Conservation (phyloP, 2,888 invertebrate species). For the Lottia scabra region DNA sequence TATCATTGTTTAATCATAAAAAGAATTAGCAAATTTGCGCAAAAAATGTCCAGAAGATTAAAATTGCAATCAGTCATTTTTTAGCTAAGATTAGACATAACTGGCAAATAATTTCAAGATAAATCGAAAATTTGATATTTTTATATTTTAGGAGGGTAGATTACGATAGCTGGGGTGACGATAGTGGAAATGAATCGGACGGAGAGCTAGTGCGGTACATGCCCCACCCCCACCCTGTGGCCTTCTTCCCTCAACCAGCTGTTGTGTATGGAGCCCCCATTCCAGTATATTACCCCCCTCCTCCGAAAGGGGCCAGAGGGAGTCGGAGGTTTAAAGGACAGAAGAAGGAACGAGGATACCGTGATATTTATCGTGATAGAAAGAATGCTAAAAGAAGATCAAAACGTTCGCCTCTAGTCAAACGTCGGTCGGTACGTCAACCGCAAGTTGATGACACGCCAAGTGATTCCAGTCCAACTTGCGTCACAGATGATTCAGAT, state of each 20-base stretch:
- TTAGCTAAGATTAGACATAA: too few species aligned
- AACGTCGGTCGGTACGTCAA: background rate
- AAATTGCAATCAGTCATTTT: too few species aligned
- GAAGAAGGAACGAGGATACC: conserved; percentile 4
- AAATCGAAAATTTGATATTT: too few species aligned
- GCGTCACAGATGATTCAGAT: background rate
- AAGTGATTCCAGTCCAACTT: background rate
- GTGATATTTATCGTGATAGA: conserved; percentile 3
- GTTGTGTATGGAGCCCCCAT: conserved; percentile 54
- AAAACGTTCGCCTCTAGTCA: background rate
- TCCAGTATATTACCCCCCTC: conserved; percentile 56
- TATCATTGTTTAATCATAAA: too few species aligned
- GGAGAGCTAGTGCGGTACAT: conserved; percentile 42
- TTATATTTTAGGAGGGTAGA: conserved; percentile 42
- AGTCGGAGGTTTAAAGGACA: background rate
- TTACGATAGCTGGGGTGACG: conserved; percentile 61
- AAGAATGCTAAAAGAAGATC: background rate
- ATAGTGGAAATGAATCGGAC: conserved; percentile 45
- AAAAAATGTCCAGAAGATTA: too few species aligned
- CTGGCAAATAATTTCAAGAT: too few species aligned
- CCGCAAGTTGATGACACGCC: background rate
- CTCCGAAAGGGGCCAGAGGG: conserved; percentile 36
- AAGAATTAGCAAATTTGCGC: too few species aligned
- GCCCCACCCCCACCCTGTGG: conserved; percentile 43
- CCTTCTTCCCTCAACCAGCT: conserved; percentile 35